Percentiles rank a stretch among this genome's conserved stretches.
phyloP scores from a whole-genome alignment of 1,140 invertebrate species.

The Drosophila melanogaster region DNA sequence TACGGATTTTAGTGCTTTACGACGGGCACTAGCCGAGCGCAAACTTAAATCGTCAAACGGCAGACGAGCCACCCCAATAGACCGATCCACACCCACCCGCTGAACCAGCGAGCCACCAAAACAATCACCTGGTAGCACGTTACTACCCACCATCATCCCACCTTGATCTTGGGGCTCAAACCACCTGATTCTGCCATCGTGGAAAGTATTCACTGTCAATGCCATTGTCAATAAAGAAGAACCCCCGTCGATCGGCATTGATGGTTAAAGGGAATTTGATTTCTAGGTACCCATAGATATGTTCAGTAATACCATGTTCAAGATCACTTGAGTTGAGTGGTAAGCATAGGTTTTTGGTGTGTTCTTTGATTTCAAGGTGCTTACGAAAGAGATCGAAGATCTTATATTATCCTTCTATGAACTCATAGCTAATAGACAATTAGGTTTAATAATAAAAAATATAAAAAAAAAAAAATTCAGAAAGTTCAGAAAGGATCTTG shows the following conservation, averaged over 20 bases:
- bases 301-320: background rate
- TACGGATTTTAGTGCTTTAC: constrained; percentile 77
- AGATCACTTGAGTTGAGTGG: background rate
- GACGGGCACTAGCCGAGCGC: constrained; percentile 53
- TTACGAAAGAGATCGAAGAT: no score
- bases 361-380: no score
- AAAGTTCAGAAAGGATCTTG: background rate
- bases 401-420: no score
- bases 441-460: background rate
- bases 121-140: constrained; percentile 1
- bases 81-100: constrained; percentile 25
- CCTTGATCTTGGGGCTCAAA: constrained; percentile 43
- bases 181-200: constrained; percentile 32
- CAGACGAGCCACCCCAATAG: constrained; percentile 18
- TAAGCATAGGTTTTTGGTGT: background rate
- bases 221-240: constrained; percentile 29
- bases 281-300: background rate
- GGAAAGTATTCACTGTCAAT: constrained; percentile 30
- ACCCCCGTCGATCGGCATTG: background rate
- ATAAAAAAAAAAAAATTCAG: background rate
- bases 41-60: constrained; percentile 61
- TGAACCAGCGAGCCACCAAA: constrained; percentile 1
- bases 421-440: no score
- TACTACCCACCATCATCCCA: constrained; percentile 4
- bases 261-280: constrained; percentile 12